Base-by-base conservation (phyloP, 1,140 invertebrate species). In the Brachionus koreanus region DNA sequence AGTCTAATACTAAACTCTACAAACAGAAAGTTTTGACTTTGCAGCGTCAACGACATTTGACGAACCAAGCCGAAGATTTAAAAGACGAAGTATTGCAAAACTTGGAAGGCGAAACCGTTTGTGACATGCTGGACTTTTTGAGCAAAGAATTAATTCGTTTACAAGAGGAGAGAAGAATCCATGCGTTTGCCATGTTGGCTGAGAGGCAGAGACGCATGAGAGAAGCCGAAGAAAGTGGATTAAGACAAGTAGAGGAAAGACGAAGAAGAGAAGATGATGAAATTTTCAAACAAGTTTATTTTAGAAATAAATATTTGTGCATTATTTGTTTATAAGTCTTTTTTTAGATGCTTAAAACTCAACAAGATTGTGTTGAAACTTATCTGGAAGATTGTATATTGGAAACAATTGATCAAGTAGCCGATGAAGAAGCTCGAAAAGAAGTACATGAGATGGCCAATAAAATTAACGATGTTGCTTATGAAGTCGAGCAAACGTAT, bases 81-180 rank as follows among this genome's bases (percentile, higher is more conserved):
- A 82, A 84, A 1, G 83, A 72, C 10, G 84, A 86, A 49, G 75
- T 85, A 12, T 19, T 89, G 57, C 86, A 86, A 46, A 84, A 87
- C 3, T 35, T 89, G 29, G 90, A 93, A 85, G 92, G 92, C 5
- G 89, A 89, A 37, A 90, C 91, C 1, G 87, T 93, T 5, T 90
- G 91, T 0, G 90, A 90, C 13, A 90, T 91, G 74, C 85, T 93
- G 77, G 92, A 93, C 86, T 93, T 92, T 87, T 87, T 94, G 16
- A 92, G 91, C 86, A 93, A 93, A 87, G 93, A 94, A 87, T 86
- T 93, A 69, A 86, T 91, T 65, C 89, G 92, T 83, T 87, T 94
- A 9, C 89, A 92, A 81, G 92, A 93, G 83, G 93, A 94, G 87
- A 88, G 92, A 16, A 89, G 90, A 79, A 91, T 92, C 16, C 92